Conservation (phyloP, 1,140 invertebrate genomes). For the Aphidius gifuensis region DNA sequence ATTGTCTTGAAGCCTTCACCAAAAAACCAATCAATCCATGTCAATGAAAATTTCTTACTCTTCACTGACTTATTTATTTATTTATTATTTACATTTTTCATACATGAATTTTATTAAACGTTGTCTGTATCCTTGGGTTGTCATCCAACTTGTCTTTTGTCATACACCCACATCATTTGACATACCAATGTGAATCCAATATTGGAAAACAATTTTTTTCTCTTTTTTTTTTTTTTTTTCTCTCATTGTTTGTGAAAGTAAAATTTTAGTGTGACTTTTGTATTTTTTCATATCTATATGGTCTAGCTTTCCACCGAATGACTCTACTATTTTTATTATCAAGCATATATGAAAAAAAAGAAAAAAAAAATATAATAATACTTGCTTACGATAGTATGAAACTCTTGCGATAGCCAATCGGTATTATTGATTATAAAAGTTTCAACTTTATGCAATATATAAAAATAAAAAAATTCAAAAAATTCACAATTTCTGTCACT, state of each 20-base stretch:
- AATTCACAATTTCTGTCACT: no score
- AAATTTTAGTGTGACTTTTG: constrained; percentile 43
- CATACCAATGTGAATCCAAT: constrained; percentile 47
- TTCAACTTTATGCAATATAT: constrained; percentile 1
- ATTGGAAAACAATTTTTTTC: constrained; percentile 54
- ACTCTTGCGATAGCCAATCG: constrained; percentile 9
- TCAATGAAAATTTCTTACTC: no score
- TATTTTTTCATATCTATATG: constrained; percentile 5
- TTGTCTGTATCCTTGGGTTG: no score
- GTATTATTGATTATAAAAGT: constrained; percentile 14
- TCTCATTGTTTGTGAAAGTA: constrained; percentile 20
- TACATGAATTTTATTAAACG: no score
- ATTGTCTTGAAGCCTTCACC: no score
- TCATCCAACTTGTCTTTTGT: constrained; percentile 5
- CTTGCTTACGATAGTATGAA: no score
- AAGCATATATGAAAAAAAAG: no score
- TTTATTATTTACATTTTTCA: no score
- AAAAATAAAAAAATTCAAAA: no score
- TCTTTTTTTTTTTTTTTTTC: constrained; percentile 19
- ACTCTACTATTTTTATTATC: constrained; percentile 6
- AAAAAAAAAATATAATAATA: no score
- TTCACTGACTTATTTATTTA: no score
- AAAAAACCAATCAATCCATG: no score
- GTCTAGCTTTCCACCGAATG: constrained; percentile 1
- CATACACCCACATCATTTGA: constrained; percentile 17